Evolutionary conservation across 2,888 invertebrate genomes (phyloP), one percentile per base, ranked within the genome.

Genomic region (Hylaea fasciaria): DNA sequence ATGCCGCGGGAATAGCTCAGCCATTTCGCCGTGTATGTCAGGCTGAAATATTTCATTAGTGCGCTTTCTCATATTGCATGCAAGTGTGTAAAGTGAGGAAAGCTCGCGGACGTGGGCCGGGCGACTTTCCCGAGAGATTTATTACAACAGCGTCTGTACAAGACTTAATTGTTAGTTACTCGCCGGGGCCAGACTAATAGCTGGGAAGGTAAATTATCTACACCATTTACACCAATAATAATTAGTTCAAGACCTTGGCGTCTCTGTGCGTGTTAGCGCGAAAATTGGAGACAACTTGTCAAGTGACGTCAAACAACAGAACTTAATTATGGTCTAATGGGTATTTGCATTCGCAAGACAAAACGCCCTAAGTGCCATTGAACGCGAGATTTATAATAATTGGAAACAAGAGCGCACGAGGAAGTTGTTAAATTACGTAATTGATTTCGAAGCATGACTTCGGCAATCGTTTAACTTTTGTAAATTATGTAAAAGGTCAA

Each of bases 51-150:
- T 52, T 52, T 48, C 57, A 53, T 58, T 53, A 22, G 48, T 44
- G 55, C 41, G 48, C 57, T 53, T 64, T 68, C 63, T 57, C 57
- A 49, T 32, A 49, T 48, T 43, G 35, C 51, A 47, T 46, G 41
- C 14, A 32, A 32, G 32, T 9, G 32, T 32, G 32, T 7, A 7
- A 5, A 5, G 52, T 16, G 48, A 55, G 50, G 49, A 45, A 57
- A 52, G 64, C 55, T 59, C 48, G 43, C 55, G 55, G 57, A 45
- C 52, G 62, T 41, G 64, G 59, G 48, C 49, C 49, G 49, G 28
- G 22, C 13, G 51, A 62, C 57, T 63, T 62, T 64, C 64, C 44
- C 52, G 45, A 17, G 45, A 60, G 53, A 68, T 65, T 62, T 65
- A 68, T 64, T 59, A 57, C 59, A 58, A 57, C 59, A 58, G 44